A percentile compares a stretch with the other conserved stretches of the same genome.
These are phyloP conservation scores for Proterorhinus semilunaris DNA, from an alignment of 2,113 vertebrate species.

Conservation along the genomic window DNA sequence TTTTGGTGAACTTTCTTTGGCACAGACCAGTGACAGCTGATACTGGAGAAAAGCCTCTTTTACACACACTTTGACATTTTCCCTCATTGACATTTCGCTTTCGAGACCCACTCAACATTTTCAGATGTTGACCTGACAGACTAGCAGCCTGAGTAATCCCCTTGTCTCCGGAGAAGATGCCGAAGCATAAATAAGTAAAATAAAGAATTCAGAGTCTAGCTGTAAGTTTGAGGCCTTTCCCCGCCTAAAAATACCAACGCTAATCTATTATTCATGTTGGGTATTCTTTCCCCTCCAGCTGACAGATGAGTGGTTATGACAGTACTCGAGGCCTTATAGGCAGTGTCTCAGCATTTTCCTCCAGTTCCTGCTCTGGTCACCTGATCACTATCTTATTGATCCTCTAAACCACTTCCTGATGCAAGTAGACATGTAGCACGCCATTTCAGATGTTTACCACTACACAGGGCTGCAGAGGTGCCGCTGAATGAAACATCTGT, in stretches of 20 bases:
- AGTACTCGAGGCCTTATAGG: constrained; percentile 69
- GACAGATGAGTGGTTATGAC: constrained; percentile 82
- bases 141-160: constrained; percentile 50
- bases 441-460: constrained; percentile 76
- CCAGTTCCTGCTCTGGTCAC: constrained; percentile 70
- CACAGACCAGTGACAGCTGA: constrained; percentile 10
- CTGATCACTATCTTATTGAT: constrained; percentile 85
- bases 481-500: constrained; percentile 64
- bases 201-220: constrained; percentile 70
- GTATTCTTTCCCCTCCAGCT: constrained; percentile 76
- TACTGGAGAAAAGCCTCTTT: constrained; percentile 39
- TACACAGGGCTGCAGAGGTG: constrained; percentile 66
- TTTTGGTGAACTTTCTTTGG: constrained; percentile 8
- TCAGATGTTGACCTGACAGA: constrained; percentile 45
- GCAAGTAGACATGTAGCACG: constrained; percentile 78
- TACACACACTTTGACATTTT: constrained; percentile 64
- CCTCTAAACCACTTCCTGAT: constrained; percentile 76
- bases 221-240: constrained; percentile 77
- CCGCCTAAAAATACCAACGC: constrained; percentile 83
- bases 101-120: constrained; percentile 68
- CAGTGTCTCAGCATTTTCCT: constrained; percentile 46
- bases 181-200: constrained; percentile 73
- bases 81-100: constrained; percentile 69
- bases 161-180: constrained; percentile 62
- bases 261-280: constrained; percentile 88